Percentiles rank a stretch among this genome's conserved stretches.
Evolutionary conservation across 2,113 vertebrate genomes (phyloP).

Genomic region (Sphaerodactylus townsendi): DNA sequence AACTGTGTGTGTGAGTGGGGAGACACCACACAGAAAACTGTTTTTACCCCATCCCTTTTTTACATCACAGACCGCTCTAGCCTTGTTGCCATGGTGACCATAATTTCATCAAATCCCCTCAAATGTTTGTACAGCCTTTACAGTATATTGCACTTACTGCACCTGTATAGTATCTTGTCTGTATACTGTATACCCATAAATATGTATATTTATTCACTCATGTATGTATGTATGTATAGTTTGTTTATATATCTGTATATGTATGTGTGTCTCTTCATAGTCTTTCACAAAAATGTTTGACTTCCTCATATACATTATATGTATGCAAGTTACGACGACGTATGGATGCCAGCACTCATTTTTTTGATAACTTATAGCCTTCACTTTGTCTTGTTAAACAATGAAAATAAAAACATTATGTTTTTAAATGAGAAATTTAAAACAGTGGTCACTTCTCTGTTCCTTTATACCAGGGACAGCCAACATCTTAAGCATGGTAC

Average conservation of each 20-base stretch:
- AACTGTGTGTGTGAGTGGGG: conserved; percentile 31
- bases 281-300: conserved; percentile 49
- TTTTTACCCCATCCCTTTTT: conserved; percentile 11
- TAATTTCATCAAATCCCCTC: conserved; percentile 34
- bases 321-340: conserved; percentile 41
- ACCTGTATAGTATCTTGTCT: conserved; percentile 63
- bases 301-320: conserved; percentile 52
- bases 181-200: conserved; percentile 46
- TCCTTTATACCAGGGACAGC: neutral
- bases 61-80: conserved; percentile 25
- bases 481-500: neutral
- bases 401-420: conserved; percentile 60
- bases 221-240: conserved; percentile 45
- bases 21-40: neutral
- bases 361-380: conserved; percentile 57
- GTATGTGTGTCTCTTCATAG: conserved; percentile 47
- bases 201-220: conserved; percentile 51
- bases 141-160: conserved; percentile 52
- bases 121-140: conserved; percentile 55
- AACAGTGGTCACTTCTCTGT: conserved; percentile 50
- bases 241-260: conserved; percentile 49
- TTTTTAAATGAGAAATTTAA: conserved; percentile 66
- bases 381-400: conserved; percentile 62
- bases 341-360: conserved; percentile 56
- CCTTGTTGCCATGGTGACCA: conserved; percentile 44